These are phyloP conservation scores for Hydrotaea diabolus DNA, from an alignment of 2,888 invertebrate genomes.

Conservation along the genomic window DNA sequence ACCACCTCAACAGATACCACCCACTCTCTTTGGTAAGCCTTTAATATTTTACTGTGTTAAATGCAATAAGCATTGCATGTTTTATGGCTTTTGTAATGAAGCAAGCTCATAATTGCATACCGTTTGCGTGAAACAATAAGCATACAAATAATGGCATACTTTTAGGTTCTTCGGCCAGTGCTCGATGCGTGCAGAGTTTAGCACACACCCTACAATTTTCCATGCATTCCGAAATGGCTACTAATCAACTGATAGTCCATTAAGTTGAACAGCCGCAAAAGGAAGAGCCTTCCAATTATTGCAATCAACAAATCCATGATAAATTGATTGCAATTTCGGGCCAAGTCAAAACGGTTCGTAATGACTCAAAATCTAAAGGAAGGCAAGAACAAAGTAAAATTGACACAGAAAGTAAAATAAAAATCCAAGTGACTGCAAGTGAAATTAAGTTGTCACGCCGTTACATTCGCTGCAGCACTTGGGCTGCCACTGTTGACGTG, in stretches of 20 bases:
- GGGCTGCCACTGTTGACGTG: constrained; percentile 8
- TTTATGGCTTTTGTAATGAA: constrained; percentile 1
- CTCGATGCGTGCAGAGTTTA: neutral
- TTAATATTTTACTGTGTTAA: neutral
- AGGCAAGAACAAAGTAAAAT: constrained; percentile 8
- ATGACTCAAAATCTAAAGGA: neutral
- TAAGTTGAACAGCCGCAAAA: constrained; percentile 25
- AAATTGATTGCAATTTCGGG: constrained; percentile 24
- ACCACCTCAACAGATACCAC: neutral
- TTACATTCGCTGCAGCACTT: constrained; percentile 20
- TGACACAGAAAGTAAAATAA: neutral
- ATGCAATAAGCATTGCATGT: constrained; percentile 37
- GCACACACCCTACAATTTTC: neutral
- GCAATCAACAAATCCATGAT: constrained; percentile 8
- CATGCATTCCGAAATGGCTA: constrained; percentile 12
- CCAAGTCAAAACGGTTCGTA: neutral
- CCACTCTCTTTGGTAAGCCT: neutral
- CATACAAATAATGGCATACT: constrained; percentile 22
- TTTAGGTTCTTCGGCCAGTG: neutral
- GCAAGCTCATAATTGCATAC: constrained; percentile 43
- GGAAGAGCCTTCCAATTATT: constrained; percentile 23
- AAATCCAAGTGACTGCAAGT: constrained; percentile 49
- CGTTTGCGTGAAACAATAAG: constrained; percentile 21
- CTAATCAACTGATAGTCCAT: constrained; percentile 20
- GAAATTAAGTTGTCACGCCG: constrained; percentile 58